Evolutionary conservation across 1,140 invertebrate species (phyloP).

Genomic region (Micrasema minimum): DNA sequence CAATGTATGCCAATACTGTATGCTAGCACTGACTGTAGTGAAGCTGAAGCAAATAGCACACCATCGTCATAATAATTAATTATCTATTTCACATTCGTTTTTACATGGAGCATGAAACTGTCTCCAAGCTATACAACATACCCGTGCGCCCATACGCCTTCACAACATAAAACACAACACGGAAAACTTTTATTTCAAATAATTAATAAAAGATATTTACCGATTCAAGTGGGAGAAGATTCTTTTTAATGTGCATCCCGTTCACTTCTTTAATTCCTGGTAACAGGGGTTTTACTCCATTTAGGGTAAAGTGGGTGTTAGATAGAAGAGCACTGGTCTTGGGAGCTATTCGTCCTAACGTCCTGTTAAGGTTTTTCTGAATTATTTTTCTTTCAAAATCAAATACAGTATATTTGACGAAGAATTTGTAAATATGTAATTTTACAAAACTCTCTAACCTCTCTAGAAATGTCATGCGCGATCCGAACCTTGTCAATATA

Average conservation of each 20-base stretch:
- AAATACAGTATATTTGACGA: constrained; percentile 58
- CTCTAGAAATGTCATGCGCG: constrained; percentile 68
- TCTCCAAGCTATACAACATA: no score
- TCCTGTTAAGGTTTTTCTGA: constrained; percentile 52
- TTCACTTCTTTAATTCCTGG: constrained; percentile 70
- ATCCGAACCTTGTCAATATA: constrained; percentile 61
- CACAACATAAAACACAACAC: no score
- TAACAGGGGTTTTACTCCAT: constrained; percentile 65
- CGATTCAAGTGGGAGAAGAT: constrained; percentile 60
- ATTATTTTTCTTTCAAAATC: constrained; percentile 59
- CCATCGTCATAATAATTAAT: no score
- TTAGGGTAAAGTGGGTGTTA: constrained; percentile 69
- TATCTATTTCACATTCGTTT: no score
- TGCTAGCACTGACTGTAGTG: no score
- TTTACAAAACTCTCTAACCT: constrained; percentile 66
- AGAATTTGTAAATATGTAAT: constrained; percentile 36
- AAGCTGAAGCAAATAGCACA: no score
- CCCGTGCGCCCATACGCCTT: no score
- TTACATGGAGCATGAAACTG: no score
- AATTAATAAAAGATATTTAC: constrained; percentile 53
- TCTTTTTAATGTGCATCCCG: constrained; percentile 67
- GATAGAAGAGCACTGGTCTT: constrained; percentile 64
- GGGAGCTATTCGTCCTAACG: constrained; percentile 60
- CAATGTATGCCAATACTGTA: no score
- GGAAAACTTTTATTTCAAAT: no score